phyloP scores from a whole-genome alignment of 30 jellyfish, hydroid and myxozoan species.

The Hydractinia symbiolongicarpus region DNA sequence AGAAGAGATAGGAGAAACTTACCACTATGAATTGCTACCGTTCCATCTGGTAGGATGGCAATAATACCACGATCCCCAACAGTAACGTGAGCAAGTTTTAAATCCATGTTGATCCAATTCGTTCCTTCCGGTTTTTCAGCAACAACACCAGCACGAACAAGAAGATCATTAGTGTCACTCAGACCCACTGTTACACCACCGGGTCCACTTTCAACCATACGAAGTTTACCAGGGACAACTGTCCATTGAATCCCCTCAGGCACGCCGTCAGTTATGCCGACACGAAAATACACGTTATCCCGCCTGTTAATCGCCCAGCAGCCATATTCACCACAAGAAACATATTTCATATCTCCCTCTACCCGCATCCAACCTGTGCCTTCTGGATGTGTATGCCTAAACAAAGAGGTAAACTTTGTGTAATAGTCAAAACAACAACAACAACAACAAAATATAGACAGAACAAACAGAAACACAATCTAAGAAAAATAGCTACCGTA shows the following conservation, averaged over 20 bases:
- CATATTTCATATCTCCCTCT: conserved; percentile 71
- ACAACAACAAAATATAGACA: no score
- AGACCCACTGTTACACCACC: conserved; percentile 82
- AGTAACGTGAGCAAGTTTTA: conserved; percentile 75
- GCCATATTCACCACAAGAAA: conserved; percentile 90
- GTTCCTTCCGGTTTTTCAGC: conserved; percentile 75
- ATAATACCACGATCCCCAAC: conserved; percentile 78
- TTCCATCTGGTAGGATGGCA: conserved; percentile 84
- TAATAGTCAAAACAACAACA: background rate
- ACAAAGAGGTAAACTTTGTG: background rate
- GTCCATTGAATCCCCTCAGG: conserved; percentile 94
- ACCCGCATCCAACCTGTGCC: conserved; percentile 92
- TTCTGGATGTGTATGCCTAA: conserved; percentile 52
- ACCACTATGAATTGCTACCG: conserved; percentile 77
- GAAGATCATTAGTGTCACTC: conserved; percentile 53
- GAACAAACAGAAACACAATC: background rate
- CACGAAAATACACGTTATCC: conserved; percentile 68
- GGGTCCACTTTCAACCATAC: conserved; percentile 71
- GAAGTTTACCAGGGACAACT: conserved; percentile 66
- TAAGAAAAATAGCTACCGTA: background rate
- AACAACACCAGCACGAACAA: conserved; percentile 38
- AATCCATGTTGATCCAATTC: conserved; percentile 60
- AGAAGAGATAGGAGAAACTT: background rate
- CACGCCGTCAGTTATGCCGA: conserved; percentile 43
- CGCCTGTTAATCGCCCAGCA: conserved; percentile 90